phyloP scores from a whole-genome alignment of 2,888 invertebrate species.

The Phorcus lineatus region DNA sequence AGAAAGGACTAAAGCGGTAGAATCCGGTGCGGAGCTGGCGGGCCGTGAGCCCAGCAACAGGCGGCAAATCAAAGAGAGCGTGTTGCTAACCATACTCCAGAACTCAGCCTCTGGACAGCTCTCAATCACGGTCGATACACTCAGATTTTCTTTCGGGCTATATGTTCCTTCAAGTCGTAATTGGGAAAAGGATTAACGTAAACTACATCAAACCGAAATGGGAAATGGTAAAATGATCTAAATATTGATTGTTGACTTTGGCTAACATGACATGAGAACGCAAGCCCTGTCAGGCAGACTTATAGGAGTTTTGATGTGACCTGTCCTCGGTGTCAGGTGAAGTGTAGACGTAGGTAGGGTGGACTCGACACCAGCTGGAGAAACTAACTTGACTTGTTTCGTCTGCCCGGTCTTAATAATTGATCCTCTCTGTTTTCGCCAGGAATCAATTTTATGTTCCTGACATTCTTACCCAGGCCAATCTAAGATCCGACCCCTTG shows the following conservation, averaged over 20 bases:
- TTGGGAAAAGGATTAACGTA: slow-evolving; percentile 18
- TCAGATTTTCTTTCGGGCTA: slow-evolving; percentile 10
- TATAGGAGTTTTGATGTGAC: neutral
- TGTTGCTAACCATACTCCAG: neutral
- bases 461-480: no score
- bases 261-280: slow-evolving; percentile 7
- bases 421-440: no score
- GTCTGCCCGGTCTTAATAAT: no score
- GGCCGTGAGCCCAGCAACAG: slow-evolving; percentile 1
- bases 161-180: slow-evolving; percentile 8
- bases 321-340: no score
- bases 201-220: slow-evolving; percentile 18
- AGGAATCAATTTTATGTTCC: no score
- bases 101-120: neutral
- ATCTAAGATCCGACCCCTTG: no score
- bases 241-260: slow-evolving; percentile 15
- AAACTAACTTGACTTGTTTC: no score
- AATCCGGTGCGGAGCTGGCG: neutral
- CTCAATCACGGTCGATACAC: neutral
- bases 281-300: neutral
- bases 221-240: slow-evolving; percentile 21
- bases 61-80: slow-evolving; percentile 9
- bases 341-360: no score
- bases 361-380: no score
- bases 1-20: slow-evolving; percentile 4